Conservation (phyloP, 2,113 vertebrate genomes). For the Thamnaconus septentrionalis region DNA sequence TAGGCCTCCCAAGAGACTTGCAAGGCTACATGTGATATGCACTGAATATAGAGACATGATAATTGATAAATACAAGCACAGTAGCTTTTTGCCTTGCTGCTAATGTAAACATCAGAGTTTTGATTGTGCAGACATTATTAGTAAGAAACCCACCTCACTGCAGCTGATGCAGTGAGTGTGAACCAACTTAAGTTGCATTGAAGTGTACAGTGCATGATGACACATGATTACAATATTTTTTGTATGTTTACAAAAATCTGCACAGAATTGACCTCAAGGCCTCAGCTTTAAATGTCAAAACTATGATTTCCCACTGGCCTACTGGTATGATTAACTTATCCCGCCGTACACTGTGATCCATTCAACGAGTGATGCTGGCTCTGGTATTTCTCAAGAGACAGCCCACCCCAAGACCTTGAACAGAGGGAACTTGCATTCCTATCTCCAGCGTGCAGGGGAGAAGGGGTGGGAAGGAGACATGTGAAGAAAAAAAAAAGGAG, state of each 20-base stretch:
- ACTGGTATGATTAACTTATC: constrained; percentile 38
- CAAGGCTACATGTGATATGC: no score
- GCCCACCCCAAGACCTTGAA: constrained; percentile 47
- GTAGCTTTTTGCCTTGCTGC: no score
- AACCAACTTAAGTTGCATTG: no score
- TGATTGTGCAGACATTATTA: no score
- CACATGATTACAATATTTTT: no score
- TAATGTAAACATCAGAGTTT: no score
- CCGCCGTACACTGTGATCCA: constrained; percentile 25
- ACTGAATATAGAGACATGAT: no score
- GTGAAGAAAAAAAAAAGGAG: constrained; percentile 11
- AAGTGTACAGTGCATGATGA: no score
- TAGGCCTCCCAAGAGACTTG: no score
- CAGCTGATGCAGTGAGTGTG: no score
- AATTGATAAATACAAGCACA: no score
- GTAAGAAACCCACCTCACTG: no score
- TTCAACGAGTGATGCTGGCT: constrained; percentile 26
- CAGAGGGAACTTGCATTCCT: constrained; percentile 44
- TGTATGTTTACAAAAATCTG: background rate
- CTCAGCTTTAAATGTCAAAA: constrained; percentile 1
- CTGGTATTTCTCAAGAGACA: constrained; percentile 48
- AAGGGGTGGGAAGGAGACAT: constrained; percentile 9
- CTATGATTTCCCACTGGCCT: background rate
- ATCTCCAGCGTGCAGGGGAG: constrained; percentile 18
- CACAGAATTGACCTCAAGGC: background rate